Base-by-base conservation (phyloP, 2,113 vertebrate genomes). In the Syngnathus typhle region DNA sequence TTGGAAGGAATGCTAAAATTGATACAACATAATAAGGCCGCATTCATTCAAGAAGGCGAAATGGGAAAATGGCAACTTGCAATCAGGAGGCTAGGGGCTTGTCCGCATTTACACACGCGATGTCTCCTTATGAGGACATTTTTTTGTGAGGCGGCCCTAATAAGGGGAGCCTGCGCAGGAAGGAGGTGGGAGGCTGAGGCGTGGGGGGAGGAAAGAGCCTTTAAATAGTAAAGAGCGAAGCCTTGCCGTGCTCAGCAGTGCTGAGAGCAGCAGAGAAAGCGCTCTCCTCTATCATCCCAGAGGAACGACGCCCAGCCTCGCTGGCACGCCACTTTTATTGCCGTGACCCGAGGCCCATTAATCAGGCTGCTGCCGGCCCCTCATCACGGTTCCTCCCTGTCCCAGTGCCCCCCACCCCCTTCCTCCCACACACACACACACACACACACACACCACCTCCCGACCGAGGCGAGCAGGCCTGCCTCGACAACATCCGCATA, bases 301-400 rank as follows among this genome's bases (percentile, higher is more conserved):
- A 86, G 82, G 85, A 86, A 84, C 81, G 80, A 79, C 75, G 82
- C 79, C 70, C 86, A 78, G 85, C 71, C 83, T 78, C 51, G 76
- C 80, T 82, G 84, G 81, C 68, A 79, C 72, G 80, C 81, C 85
- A 75, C 87, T 86, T 91, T 90, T 90, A 87, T 89, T 88, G 79
- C 84, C 62, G 75, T 84, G 88, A 88, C 88, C 88, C 41, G 58
- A 74, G 80, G 85, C 82, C 80, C 85, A 90, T 91, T 89, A 89
- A 91, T 89, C 88, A 87, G 76, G 81, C 84, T 83, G 85, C 80
- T 67, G 81, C 67, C 79, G 77, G 80, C 71, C 84, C 75, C 83
- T 78, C 67, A 60, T 75, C 79, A 65, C 65, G 38, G 60, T 78
- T 80, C 78, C 78, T 78, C 78, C 73, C 69, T 41, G 68, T 61